Evolutionary conservation across 2,888 invertebrate species (phyloP), one percentile per base, ranked within the genome.

Genomic region (Copidosoma aretas): DNA sequence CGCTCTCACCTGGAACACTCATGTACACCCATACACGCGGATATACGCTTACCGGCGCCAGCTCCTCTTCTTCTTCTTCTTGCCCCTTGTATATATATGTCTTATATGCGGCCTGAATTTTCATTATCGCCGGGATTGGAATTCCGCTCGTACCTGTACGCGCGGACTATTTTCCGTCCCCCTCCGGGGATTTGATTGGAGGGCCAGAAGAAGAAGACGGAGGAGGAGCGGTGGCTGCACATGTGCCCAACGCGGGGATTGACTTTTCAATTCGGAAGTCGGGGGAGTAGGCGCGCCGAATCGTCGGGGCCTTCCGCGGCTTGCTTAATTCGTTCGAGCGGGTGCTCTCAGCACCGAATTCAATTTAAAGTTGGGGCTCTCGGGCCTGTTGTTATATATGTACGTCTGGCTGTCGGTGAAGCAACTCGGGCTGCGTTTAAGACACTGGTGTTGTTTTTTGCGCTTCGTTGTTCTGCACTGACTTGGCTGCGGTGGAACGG

Each of bases 111-210:
- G 39, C 32, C 54, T 49, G 64, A 58, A 51, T 64, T 64, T 64
- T 52, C 64, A 61, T 61, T 61, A 61, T 61, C 46, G 19, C 21
- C 22, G 41, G 19, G 43, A 43, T 43, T 58, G 43, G 58, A 58
- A 58, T 58, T 58, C 43, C 19, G 43, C 43, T 46, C 43, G 43
- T 46, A 15, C 41, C 10, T 10, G 10, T 14, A 10, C 10, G 10
- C 43, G 43, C 14, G 43, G 17, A 46, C n/a, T n/a, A n/a, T 46
- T 46, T 46, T 12, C 43, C 12, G 3, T 17, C 15, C 12, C 43
- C 8, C 43, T 46, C 43, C 12, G 43, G 17, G 3, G 43, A 46
- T 46, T 46, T 46, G 43, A 46, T 46, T 46, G 12, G 43, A 17
- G 43, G 17, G 17, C 8, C 15, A 46, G 43, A 17, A 3, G 43